These are phyloP conservation scores for Zapornia atra DNA, from an alignment of 2,113 vertebrate genomes.

Conservation along the genomic window DNA sequence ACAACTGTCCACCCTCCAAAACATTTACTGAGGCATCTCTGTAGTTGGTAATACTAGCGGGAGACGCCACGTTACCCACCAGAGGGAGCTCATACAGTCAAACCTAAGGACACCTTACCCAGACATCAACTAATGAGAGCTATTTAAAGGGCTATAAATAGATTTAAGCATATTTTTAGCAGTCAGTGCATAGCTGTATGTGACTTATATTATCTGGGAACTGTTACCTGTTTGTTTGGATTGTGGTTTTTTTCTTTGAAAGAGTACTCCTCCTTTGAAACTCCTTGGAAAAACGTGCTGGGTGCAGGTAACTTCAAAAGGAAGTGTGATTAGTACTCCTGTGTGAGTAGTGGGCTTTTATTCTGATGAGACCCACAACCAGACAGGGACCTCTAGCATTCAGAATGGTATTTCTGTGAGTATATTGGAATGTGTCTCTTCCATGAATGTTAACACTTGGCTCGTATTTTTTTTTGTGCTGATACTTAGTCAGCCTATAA, in stretches of 20 bases:
- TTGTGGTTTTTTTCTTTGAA: neutral
- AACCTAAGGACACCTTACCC: neutral
- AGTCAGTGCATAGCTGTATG: neutral
- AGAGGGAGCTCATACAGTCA: constrained; percentile 54
- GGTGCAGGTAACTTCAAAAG: neutral
- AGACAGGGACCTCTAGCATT: neutral
- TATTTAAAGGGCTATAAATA: neutral
- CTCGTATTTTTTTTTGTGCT: neutral
- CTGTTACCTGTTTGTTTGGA: neutral
- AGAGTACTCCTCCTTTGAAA: neutral
- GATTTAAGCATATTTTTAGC: neutral
- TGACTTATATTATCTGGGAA: neutral
- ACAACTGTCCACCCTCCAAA: neutral
- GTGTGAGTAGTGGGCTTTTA: neutral
- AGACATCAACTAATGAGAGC: neutral
- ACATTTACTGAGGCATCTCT: neutral
- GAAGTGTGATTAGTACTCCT: neutral
- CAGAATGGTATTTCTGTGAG: neutral
- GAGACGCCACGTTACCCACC: neutral
- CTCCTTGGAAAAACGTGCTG: neutral
- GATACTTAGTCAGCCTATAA: neutral
- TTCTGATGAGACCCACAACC: neutral
- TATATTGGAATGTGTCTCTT: neutral
- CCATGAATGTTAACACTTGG: neutral
- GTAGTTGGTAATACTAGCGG: neutral